Percentiles rank a stretch among this genome's conserved stretches.
These are phyloP conservation scores for Thalassarche chlororhynchos DNA, from an alignment of 2,113 vertebrate species.

Conservation along the genomic window DNA sequence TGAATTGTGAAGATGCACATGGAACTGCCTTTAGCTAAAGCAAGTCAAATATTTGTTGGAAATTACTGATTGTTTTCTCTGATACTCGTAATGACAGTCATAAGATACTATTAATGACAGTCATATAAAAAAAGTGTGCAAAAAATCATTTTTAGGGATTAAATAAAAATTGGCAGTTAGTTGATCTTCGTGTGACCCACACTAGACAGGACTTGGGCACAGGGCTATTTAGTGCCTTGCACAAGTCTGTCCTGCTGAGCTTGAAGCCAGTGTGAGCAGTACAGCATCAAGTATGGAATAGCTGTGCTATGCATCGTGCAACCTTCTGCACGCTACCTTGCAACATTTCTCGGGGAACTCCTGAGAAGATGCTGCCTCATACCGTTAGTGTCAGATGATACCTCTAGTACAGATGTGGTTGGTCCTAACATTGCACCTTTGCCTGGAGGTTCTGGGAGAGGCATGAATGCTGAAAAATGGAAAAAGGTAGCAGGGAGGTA, in stretches of 20 bases:
- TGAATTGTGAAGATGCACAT: background rate
- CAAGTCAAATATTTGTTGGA: background rate
- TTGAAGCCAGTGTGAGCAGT: background rate
- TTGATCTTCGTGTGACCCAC: background rate
- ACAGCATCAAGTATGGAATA: background rate
- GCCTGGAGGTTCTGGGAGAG: background rate
- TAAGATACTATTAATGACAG: background rate
- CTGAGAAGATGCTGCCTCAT: background rate
- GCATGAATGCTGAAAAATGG: background rate
- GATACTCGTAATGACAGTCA: background rate
- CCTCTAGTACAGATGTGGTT: background rate
- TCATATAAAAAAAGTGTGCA: too few species aligned
- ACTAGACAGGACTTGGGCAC: background rate
- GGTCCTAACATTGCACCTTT: background rate
- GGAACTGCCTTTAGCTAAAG: background rate
- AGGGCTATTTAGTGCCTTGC: background rate
- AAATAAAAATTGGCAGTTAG: background rate
- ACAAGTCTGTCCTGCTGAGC: background rate
- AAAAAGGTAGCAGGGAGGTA: background rate
- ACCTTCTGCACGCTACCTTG: too few species aligned
- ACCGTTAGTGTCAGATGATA: background rate
- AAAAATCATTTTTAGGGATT: background rate
- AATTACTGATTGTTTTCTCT: background rate
- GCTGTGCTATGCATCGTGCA: accelerated
- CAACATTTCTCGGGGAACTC: background rate